phyloP scores from a whole-genome alignment of 2,113 vertebrate genomes.

The Cyprinodon variegatus region DNA sequence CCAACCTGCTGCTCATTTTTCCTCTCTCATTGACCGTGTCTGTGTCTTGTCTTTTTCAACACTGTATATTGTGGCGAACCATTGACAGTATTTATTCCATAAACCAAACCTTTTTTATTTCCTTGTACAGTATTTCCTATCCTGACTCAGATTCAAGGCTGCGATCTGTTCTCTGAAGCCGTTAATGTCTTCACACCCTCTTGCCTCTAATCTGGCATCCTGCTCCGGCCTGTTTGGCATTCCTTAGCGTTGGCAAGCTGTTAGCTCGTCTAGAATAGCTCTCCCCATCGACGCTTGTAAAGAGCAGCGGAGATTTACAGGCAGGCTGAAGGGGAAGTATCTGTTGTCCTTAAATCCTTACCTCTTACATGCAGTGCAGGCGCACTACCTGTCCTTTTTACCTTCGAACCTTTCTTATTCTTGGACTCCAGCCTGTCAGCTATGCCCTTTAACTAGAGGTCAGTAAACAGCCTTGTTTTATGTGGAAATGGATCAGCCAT shows the following conservation, averaged over 20 bases:
- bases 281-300: conserved; percentile 42
- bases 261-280: conserved; percentile 30
- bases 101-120: conserved; percentile 5
- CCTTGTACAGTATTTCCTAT: conserved; percentile 46
- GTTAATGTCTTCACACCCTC: conserved; percentile 39
- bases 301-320: conserved; percentile 54
- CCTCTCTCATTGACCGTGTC: conserved; percentile 59
- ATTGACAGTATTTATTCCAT: conserved; percentile 63
- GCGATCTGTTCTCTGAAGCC: conserved; percentile 43
- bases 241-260: conserved; percentile 34
- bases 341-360: conserved; percentile 27
- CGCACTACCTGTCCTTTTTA: conserved; percentile 14
- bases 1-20: conserved; percentile 57
- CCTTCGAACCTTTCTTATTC: conserved; percentile 8
- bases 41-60: conserved; percentile 43
- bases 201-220: conserved; percentile 62
- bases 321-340: conserved; percentile 34
- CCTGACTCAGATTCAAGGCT: conserved; percentile 44
- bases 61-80: conserved; percentile 56
- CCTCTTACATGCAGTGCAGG: conserved; percentile 20
- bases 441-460: conserved; percentile 54
- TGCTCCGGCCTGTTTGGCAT: conserved; percentile 25
- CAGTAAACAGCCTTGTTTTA: conserved; percentile 46
- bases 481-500: conserved; percentile 61
- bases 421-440: conserved; percentile 21